Evolutionary conservation across 2,113 vertebrate genomes (phyloP).

Genomic region (Agapornis roseicollis): DNA sequence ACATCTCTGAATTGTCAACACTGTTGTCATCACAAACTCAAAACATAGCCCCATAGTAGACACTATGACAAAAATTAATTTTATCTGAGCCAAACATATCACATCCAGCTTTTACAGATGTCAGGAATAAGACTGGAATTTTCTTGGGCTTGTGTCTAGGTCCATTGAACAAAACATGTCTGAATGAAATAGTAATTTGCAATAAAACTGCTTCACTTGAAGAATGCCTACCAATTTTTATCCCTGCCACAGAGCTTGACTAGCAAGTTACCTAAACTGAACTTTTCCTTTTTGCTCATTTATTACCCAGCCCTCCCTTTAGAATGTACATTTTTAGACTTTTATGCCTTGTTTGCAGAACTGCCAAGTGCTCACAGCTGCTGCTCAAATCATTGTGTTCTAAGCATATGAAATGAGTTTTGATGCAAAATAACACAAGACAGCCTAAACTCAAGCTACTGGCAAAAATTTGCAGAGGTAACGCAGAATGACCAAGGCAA

Average conservation of each 20-base stretch:
- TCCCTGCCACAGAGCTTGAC: background rate
- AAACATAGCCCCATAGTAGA: accelerated
- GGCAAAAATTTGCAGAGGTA: background rate
- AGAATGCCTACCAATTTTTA: background rate
- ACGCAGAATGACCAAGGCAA: background rate
- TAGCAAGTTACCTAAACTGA: constrained; percentile 13
- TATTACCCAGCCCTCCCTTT: background rate
- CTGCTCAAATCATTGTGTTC: background rate
- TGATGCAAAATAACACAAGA: background rate
- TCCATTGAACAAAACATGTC: background rate
- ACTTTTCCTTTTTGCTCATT: background rate
- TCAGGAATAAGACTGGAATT: background rate
- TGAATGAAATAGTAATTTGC: background rate
- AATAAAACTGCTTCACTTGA: background rate
- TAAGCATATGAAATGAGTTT: background rate
- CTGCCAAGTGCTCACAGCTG: constrained; percentile 9
- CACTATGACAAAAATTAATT: background rate
- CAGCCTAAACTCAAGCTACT: background rate
- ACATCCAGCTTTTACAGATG: background rate
- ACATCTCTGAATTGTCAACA: background rate
- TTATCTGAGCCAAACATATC: background rate
- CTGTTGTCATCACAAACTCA: background rate
- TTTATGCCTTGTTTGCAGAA: background rate
- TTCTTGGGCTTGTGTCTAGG: background rate
- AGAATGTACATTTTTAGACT: constrained; percentile 7